phyloP scores from a whole-genome alignment of 2,113 vertebrate species.

The Pachyramphus minor region DNA sequence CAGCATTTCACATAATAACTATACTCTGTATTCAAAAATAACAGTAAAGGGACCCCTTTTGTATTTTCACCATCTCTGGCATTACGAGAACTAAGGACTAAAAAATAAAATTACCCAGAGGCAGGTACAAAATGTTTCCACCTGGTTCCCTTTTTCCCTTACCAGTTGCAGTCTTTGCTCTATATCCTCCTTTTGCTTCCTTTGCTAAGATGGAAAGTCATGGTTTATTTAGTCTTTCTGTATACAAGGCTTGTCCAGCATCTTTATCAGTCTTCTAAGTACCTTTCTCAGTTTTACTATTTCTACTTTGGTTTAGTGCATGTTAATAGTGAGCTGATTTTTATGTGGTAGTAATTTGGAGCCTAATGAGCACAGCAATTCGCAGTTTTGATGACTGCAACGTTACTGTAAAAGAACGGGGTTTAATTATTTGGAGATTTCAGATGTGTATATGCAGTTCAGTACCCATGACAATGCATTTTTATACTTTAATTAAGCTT shows the following conservation, averaged over 20 bases:
- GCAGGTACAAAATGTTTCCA: neutral
- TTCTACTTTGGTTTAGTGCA: neutral
- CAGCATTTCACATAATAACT: neutral
- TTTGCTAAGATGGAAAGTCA: neutral
- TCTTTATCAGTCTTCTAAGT: neutral
- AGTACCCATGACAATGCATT: slow-evolving; percentile 49
- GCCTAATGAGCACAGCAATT: slow-evolving; percentile 23
- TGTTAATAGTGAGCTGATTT: slow-evolving; percentile 34
- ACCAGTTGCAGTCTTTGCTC: neutral
- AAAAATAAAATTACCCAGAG: neutral
- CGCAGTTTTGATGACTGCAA: slow-evolving; percentile 31
- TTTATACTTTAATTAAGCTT: slow-evolving; percentile 55
- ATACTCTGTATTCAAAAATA: neutral
- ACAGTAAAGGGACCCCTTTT: neutral
- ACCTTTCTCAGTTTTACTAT: neutral
- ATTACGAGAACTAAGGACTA: neutral
- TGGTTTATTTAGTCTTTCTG: neutral
- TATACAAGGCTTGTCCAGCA: neutral
- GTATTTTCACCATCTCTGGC: neutral
- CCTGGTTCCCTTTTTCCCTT: neutral
- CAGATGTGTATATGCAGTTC: slow-evolving; percentile 1
- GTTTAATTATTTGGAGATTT: slow-evolving; percentile 55
- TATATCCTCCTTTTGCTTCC: neutral
- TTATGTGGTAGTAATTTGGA: slow-evolving; percentile 9
- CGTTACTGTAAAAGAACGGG: neutral